These are phyloP conservation scores for Onychostoma macrolepis DNA, from an alignment of 2,113 vertebrate genomes.

Conservation along the genomic window DNA sequence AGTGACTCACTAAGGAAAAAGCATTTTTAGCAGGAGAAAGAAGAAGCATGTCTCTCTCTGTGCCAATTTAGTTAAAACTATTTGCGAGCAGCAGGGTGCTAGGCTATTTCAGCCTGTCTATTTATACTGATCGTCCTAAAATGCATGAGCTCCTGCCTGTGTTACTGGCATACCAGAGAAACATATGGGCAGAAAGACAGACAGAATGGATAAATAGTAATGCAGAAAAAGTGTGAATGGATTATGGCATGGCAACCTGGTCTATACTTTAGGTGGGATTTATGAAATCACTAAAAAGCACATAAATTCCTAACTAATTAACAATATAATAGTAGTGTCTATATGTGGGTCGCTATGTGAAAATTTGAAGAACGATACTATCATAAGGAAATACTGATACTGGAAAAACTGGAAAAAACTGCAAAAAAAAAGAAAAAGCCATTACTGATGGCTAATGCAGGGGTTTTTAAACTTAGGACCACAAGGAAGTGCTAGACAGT, in stretches of 20 bases:
- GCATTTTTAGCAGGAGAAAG: constrained; percentile 16
- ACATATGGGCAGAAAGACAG: background rate
- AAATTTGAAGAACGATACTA: background rate
- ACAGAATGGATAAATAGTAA: background rate
- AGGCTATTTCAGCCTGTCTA: constrained; percentile 57
- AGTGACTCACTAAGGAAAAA: background rate
- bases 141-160: constrained; percentile 44
- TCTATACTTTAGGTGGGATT: background rate
- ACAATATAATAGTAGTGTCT: background rate
- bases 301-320: background rate
- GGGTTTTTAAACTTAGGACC: background rate
- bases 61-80: constrained; percentile 45
- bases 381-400: constrained; percentile 4
- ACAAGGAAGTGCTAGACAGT: background rate
- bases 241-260: background rate
- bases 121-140: constrained; percentile 52
- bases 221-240: background rate
- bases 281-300: background rate
- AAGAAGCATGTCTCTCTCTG: constrained; percentile 43
- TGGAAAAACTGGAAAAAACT: too few species aligned
- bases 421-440: background rate
- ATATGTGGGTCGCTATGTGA: background rate
- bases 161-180: constrained; percentile 20
- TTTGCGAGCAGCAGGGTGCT: constrained; percentile 50
- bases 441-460: too few species aligned